Percentiles rank a stretch among this genome's conserved stretches.
These are phyloP conservation scores for Hirtodrosophila histrioides DNA, from an alignment of 2,888 invertebrate species.

Conservation along the genomic window DNA sequence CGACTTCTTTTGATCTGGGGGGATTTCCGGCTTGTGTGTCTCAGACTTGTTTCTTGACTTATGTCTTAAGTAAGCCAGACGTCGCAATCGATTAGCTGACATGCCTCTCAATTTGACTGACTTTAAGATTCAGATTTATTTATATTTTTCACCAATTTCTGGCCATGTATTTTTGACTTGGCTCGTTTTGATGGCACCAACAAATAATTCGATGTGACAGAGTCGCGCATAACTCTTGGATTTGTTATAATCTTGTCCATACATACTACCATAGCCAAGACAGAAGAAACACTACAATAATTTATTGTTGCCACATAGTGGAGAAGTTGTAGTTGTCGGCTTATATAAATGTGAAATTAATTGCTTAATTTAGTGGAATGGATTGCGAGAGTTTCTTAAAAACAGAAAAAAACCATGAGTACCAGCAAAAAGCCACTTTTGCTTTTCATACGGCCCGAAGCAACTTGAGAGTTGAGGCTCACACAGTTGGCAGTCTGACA, in stretches of 20 bases:
- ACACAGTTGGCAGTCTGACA: slow-evolving; percentile 69
- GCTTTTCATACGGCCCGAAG: slow-evolving; percentile 39
- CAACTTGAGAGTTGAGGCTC: slow-evolving; percentile 45
- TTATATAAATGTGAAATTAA: slow-evolving; percentile 77
- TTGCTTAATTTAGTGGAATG: slow-evolving; percentile 80
- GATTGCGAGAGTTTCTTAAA: slow-evolving; percentile 66
- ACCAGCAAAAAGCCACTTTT: slow-evolving; percentile 49
- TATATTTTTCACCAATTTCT: slow-evolving; percentile 15
- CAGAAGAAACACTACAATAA: slow-evolving; percentile 55
- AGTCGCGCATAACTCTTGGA: slow-evolving; percentile 45
- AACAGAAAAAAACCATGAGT: background rate
- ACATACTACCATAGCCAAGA: slow-evolving; percentile 17
- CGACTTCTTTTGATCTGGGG: background rate
- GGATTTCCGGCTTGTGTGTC: slow-evolving; percentile 28
- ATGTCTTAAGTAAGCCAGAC: slow-evolving; percentile 40
- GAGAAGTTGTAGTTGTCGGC: slow-evolving; percentile 66
- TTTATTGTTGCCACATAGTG: slow-evolving; percentile 61
- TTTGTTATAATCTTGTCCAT: slow-evolving; percentile 50
- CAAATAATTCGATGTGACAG: slow-evolving; percentile 68
- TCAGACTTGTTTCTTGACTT: slow-evolving; percentile 18
- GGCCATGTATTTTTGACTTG: slow-evolving; percentile 26
- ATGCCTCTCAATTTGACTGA: slow-evolving; percentile 31
- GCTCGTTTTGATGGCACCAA: slow-evolving; percentile 41
- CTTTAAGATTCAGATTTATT: slow-evolving; percentile 25
- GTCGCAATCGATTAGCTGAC: slow-evolving; percentile 45